Base-by-base conservation (phyloP, 2,113 vertebrate genomes). In the Aegotheles bennettii region DNA sequence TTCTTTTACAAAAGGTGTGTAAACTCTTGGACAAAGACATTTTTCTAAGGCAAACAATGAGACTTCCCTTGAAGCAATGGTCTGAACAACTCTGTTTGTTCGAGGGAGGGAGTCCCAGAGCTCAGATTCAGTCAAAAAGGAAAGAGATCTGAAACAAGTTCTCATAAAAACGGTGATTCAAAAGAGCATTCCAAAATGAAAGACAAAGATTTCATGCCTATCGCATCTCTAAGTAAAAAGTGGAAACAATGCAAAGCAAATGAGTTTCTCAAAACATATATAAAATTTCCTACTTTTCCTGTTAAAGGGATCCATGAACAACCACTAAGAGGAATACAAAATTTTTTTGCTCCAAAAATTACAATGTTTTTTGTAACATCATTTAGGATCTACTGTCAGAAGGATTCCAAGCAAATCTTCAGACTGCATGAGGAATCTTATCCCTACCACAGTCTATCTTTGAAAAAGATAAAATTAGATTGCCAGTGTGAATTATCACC, bases 401-500 rank as follows among this genome's bases (percentile, higher is more conserved):
- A 74, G 19, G 14, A 77, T 43, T 81, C 70, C 11, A 65, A 38
- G 38, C 15, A 89, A 89, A 95, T 36, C 70, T 6, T 43, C 67
- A 61, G 28, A 85, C 0, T 77, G 50, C 35, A 86, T 20, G 47
- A 90, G 45, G 45, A 86, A 51, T 78, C 43, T 70, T 88, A 74
- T 45, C 40, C 84, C 67, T 90, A 79, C 53, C 14, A 0, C 75
- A 83, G 59, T 33, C 61, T 45, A 13, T 5, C 54, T 80, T 65
- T 76, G 50, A 23, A 92, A 90, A 83, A 87, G 65, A 92, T n/a
- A 51, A 78, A 93, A 63, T 56, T 65, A 90, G 43, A 65, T 65
- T 77, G 43, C 48, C 36, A 96, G 47, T 45, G 59, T 84, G 45
- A 96, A 83, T 76, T 96, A 97, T 40, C 89, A 95, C 91, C 93